phyloP scores from a whole-genome alignment of 2,888 invertebrate species.

The Pyrgus malvae region DNA sequence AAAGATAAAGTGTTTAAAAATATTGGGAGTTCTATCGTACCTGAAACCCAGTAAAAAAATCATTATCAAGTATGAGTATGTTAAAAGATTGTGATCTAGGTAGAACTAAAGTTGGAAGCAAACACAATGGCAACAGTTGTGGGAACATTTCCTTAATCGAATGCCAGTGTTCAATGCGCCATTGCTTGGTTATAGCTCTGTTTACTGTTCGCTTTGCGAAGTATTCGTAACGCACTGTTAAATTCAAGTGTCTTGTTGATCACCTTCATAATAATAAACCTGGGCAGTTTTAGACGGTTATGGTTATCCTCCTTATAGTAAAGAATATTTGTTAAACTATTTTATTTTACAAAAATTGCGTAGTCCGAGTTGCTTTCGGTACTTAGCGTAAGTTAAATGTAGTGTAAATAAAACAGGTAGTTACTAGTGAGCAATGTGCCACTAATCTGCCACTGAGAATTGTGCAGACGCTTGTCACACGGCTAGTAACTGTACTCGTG shows the following conservation, averaged over 20 bases:
- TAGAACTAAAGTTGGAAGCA: too few relatives aligned
- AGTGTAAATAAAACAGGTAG: conserved; percentile 77
- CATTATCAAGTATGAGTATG: too few relatives aligned
- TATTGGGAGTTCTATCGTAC: too few relatives aligned
- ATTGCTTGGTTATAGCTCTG: background rate
- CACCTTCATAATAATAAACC: too few relatives aligned
- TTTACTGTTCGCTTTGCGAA: background rate
- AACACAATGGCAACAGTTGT: background rate
- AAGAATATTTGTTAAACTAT: conserved; percentile 5
- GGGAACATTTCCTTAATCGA: background rate
- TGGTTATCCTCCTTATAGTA: background rate
- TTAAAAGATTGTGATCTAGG: too few relatives aligned
- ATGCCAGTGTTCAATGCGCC: background rate
- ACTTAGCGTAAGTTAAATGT: conserved; percentile 77
- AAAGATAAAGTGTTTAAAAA: too few relatives aligned
- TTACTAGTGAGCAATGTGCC: conserved; percentile 64
- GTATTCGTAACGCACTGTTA: background rate
- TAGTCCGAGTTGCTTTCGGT: conserved; percentile 40
- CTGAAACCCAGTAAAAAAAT: too few relatives aligned
- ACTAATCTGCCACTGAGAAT: conserved; percentile 52
- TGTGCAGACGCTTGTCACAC: conserved; percentile 11
- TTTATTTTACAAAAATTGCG: conserved; percentile 32
- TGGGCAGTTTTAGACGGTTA: too few relatives aligned
- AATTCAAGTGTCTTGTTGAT: background rate
- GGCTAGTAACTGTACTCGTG: too few relatives aligned